Evolutionary conservation across 2,888 invertebrate genomes (phyloP).

Genomic region (Cephonodes hylas): DNA sequence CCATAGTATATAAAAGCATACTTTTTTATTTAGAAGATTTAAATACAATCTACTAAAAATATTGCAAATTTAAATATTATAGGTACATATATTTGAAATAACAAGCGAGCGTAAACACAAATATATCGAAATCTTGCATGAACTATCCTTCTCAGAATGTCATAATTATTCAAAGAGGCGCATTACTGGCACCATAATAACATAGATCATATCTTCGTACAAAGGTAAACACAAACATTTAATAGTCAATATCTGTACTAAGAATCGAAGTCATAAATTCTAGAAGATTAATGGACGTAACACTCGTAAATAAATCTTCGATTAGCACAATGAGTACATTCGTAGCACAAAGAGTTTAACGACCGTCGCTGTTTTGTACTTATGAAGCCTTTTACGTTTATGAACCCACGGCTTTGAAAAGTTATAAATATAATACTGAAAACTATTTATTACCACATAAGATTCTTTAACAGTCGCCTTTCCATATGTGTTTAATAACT

Average conservation of each 20-base stretch:
- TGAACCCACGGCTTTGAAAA: not conserved
- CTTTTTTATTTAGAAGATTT: too few species aligned
- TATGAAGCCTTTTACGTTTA: not conserved
- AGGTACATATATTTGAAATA: too few species aligned
- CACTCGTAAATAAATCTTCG: constrained; percentile 8
- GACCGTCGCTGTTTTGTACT: not conserved
- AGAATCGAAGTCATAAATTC: constrained; percentile 11
- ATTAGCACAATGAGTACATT: not conserved
- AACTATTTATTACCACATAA: too few species aligned
- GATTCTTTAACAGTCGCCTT: too few species aligned
- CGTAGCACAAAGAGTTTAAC: not conserved
- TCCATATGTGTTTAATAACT: too few species aligned
- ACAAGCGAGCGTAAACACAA: too few species aligned
- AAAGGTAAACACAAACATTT: constrained; percentile 5
- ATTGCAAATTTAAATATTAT: too few species aligned
- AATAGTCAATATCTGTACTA: constrained; percentile 10
- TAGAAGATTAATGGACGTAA: constrained; percentile 7
- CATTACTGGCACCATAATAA: not conserved
- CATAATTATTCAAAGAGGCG: not conserved
- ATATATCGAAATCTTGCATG: not conserved
- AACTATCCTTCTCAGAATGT: not conserved
- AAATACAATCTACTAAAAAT: too few species aligned
- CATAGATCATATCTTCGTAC: constrained; percentile 5
- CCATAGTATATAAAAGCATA: too few species aligned
- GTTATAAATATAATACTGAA: not conserved